A percentile compares a stretch with the other conserved stretches of the same genome.
These are phyloP conservation scores for Automeris io DNA, from an alignment of 2,888 invertebrate species.

Conservation along the genomic window DNA sequence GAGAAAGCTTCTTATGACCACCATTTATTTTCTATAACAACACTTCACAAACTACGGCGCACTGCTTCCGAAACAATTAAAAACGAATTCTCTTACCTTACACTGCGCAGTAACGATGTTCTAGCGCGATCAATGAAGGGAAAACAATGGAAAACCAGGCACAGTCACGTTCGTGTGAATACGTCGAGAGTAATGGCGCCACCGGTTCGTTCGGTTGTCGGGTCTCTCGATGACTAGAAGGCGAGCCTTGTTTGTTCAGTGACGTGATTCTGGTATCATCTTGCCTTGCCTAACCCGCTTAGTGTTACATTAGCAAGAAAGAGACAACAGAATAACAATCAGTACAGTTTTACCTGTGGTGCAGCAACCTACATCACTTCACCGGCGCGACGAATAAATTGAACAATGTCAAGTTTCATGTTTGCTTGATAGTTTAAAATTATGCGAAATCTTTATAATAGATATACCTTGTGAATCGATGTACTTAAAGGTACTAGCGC, in stretches of 20 bases:
- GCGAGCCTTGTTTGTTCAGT: slow-evolving; percentile 70
- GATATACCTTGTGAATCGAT: no score
- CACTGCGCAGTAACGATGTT: slow-evolving; percentile 73
- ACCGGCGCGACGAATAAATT: slow-evolving; percentile 47
- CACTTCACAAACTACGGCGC: slow-evolving; percentile 49
- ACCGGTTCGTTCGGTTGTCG: slow-evolving; percentile 59
- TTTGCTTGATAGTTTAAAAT: slow-evolving; percentile 49
- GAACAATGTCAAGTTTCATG: slow-evolving; percentile 61
- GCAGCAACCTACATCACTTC: slow-evolving; percentile 67
- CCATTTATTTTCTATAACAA: slow-evolving; percentile 35
- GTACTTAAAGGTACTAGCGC: no score
- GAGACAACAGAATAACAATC: slow-evolving; percentile 32
- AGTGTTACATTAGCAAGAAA: slow-evolving; percentile 17
- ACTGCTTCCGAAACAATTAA: slow-evolving; percentile 61
- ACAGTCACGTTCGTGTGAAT: slow-evolving; percentile 71
- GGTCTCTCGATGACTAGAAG: slow-evolving; percentile 66
- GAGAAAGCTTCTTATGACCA: slow-evolving; percentile 59
- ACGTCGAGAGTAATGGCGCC: slow-evolving; percentile 72
- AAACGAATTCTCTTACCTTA: slow-evolving; percentile 66
- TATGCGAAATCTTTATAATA: slow-evolving; percentile 45
- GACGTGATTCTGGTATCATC: slow-evolving; percentile 45
- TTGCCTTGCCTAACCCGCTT: slow-evolving; percentile 31
- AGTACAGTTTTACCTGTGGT: slow-evolving; percentile 49
- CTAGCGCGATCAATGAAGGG: slow-evolving; percentile 64
- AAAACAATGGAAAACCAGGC: slow-evolving; percentile 64